phyloP scores from a whole-genome alignment of 2,113 vertebrate species.

The Sprattus sprattus region DNA sequence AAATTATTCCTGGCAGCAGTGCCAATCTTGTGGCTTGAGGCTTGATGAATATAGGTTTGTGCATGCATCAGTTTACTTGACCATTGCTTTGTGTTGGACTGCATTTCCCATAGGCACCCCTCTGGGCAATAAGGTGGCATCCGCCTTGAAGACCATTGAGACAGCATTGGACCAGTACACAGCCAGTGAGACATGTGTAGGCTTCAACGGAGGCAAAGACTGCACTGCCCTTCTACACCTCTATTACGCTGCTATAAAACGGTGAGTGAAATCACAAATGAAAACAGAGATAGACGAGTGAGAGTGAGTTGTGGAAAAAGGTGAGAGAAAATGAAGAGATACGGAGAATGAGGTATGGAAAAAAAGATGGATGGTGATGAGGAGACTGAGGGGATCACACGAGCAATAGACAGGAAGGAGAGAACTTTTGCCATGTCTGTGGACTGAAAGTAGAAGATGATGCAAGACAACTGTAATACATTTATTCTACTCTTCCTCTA shows the following conservation, averaged over 20 bases:
- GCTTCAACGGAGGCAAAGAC: constrained; percentile 97
- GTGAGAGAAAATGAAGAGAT: not conserved
- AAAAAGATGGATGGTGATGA: not conserved
- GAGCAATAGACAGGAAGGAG: not conserved
- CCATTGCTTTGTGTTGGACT: constrained; percentile 23
- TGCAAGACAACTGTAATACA: constrained; percentile 15
- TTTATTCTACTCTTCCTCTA: not conserved
- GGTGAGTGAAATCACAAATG: constrained; percentile 66
- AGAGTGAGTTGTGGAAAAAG: not conserved
- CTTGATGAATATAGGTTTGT: not conserved
- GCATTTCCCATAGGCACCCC: constrained; percentile 70
- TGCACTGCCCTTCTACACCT: constrained; percentile 93
- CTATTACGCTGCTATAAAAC: constrained; percentile 81
- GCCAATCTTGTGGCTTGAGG: constrained; percentile 26
- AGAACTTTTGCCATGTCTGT: not conserved
- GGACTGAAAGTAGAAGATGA: not conserved
- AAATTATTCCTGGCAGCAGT: not conserved
- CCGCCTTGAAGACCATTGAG: constrained; percentile 81
- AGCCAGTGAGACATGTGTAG: constrained; percentile 81
- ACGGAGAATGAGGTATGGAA: not conserved
- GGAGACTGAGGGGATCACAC: not conserved
- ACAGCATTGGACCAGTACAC: constrained; percentile 78
- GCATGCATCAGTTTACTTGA: constrained; percentile 3
- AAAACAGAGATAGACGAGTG: not conserved
- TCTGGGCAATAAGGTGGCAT: constrained; percentile 82